phyloP scores from a whole-genome alignment of 2,113 vertebrate genomes.

The Pyxicephalus adspersus region DNA sequence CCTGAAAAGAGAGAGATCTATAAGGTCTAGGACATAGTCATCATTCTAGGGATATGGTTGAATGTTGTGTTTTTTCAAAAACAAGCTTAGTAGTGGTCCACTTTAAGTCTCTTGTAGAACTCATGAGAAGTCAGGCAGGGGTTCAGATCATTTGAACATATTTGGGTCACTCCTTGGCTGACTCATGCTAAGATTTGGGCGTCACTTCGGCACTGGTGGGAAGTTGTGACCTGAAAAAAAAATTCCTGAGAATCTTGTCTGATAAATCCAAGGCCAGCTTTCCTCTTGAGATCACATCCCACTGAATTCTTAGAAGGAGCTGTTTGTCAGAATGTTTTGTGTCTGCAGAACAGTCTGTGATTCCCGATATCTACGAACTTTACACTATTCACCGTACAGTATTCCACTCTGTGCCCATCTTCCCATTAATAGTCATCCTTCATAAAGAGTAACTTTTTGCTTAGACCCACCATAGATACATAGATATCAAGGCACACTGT shows the following conservation, averaged over 20 bases:
- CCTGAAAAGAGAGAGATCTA: too few relatives aligned
- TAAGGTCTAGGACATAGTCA: too few relatives aligned
- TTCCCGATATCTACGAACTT: constrained; percentile 29
- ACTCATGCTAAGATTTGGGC: constrained; percentile 22
- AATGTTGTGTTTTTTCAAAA: too few relatives aligned
- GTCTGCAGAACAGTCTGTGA: constrained; percentile 45
- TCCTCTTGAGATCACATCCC: constrained; percentile 39
- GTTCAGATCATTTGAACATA: neutral
- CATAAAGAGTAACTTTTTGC: too few relatives aligned
- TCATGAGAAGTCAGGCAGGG: neutral
- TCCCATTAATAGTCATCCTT: neutral
- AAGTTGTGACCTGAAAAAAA: constrained; percentile 32
- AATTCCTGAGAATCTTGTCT: constrained; percentile 36
- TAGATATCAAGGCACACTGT: too few relatives aligned
- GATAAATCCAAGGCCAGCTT: constrained; percentile 52
- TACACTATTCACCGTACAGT: neutral
- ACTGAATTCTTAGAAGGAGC: constrained; percentile 50
- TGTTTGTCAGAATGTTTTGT: constrained; percentile 42
- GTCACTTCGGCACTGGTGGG: constrained; percentile 38
- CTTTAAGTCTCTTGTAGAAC: too few relatives aligned
- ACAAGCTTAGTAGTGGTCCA: too few relatives aligned
- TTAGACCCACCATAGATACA: too few relatives aligned
- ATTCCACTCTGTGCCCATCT: neutral
- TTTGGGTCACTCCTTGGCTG: neutral
- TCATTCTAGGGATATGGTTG: too few relatives aligned